A percentile compares a stretch with the other conserved stretches of the same genome.
Evolutionary conservation across 2,113 vertebrate species (phyloP).

Genomic region (Poecile atricapillus): DNA sequence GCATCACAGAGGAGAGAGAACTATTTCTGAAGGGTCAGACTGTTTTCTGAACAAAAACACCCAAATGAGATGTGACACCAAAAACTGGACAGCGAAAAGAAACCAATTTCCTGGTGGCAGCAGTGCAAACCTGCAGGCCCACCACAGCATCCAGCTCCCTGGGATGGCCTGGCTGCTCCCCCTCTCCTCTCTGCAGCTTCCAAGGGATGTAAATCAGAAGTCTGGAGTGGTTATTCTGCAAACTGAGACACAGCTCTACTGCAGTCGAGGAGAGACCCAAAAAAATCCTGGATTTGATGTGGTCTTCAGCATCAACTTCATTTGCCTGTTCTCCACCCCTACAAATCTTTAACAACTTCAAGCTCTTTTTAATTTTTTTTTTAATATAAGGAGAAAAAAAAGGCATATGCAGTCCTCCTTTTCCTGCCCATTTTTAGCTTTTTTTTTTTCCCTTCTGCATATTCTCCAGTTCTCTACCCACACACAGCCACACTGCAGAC

Average conservation of each 20-base stretch:
- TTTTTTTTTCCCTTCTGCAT: not conserved
- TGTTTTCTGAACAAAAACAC: not conserved
- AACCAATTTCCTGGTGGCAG: not conserved
- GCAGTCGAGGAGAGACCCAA: rapidly evolving
- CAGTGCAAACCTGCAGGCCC: not conserved
- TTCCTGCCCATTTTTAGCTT: conserved; percentile 19
- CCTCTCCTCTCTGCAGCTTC: not conserved
- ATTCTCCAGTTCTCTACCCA: conserved; percentile 34
- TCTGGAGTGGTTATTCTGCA: not conserved
- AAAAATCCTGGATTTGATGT: not conserved
- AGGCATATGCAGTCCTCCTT: not conserved
- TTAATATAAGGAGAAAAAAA: no score
- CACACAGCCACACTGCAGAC: conserved; percentile 25
- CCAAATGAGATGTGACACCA: not conserved
- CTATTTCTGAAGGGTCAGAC: rapidly evolving
- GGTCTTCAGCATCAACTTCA: not conserved
- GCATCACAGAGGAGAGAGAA: not conserved
- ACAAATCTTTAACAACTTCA: not conserved
- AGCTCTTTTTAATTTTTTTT: not conserved
- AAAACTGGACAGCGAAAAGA: not conserved
- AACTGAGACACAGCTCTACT: not conserved
- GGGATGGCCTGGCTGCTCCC: not conserved
- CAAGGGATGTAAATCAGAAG: not conserved
- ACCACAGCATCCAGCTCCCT: not conserved
- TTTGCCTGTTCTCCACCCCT: not conserved